Percentiles rank a stretch among this genome's conserved stretches.
Evolutionary conservation across 35 echinoderm and acorn worm species (phyloP).

Genomic region (Diadema setosum): DNA sequence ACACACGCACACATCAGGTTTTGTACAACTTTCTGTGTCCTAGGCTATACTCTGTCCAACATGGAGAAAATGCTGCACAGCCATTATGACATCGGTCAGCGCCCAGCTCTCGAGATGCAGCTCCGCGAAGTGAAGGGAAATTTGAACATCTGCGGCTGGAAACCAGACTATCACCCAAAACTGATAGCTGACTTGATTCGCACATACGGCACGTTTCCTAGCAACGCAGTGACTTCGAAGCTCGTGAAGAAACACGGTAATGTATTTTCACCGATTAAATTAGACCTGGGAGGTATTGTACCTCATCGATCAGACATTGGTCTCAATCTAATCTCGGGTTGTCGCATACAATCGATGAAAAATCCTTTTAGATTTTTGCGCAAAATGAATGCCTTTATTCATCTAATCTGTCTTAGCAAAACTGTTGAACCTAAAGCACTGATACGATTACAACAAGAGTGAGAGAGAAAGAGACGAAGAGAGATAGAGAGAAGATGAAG

Average conservation of each 20-base stretch:
- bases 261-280: not conserved
- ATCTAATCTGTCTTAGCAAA: too few relatives aligned
- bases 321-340: not conserved
- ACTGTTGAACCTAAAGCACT: too few relatives aligned
- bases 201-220: slow-evolving; percentile 41
- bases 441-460: too few relatives aligned
- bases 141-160: slow-evolving; percentile 44
- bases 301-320: not conserved
- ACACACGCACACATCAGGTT: too few relatives aligned
- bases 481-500: too few relatives aligned
- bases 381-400: too few relatives aligned
- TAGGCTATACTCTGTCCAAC: slow-evolving; percentile 30
- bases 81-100: not conserved
- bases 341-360: too few relatives aligned
- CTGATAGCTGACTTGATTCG: slow-evolving; percentile 36
- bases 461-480: too few relatives aligned
- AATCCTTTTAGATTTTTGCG: too few relatives aligned
- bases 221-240: not conserved
- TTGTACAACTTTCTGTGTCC: too few relatives aligned
- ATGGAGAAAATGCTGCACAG: slow-evolving; percentile 30
- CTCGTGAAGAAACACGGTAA: not conserved
- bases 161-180: not conserved
- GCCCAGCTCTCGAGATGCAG: not conserved
- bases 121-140: not conserved
- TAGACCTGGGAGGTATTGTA: not conserved